A percentile compares a stretch with the other conserved stretches of the same genome.
phyloP scores from a whole-genome alignment of 2,888 invertebrate genomes.

The Lapara coniferarum region DNA sequence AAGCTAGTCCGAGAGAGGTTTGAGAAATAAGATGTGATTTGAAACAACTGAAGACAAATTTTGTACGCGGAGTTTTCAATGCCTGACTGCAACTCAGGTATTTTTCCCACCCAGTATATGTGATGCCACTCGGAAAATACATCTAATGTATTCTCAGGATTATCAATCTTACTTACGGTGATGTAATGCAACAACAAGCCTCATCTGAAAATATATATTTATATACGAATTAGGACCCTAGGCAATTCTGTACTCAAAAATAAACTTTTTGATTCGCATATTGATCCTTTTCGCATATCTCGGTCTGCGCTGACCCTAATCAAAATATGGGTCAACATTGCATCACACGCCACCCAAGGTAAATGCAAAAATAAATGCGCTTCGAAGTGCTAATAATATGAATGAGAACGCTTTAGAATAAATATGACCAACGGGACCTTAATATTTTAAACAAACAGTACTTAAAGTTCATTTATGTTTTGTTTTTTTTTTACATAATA shows the following conservation, averaged over 20 bases:
- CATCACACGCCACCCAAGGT: slow-evolving; percentile 10
- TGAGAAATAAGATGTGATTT: neutral
- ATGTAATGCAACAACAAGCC: no score
- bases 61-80: no score
- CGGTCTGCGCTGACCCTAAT: neutral
- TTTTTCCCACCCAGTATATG: no score
- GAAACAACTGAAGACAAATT: no score
- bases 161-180: no score
- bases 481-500: neutral
- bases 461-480: neutral
- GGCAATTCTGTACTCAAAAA: no score
- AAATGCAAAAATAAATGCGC: slow-evolving; percentile 12
- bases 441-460: neutral
- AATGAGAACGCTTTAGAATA: neutral
- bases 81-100: no score
- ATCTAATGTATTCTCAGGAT: no score
- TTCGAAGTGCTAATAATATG: neutral
- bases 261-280: neutral
- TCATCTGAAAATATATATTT: no score
- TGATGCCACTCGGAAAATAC: no score
- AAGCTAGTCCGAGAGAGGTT: neutral
- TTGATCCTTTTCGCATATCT: neutral
- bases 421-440: neutral
- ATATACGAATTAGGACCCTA: no score
- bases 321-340: slow-evolving; percentile 3